These are phyloP conservation scores for Bursaphelenchus mucronatus DNA, from an alignment of 1,140 invertebrate genomes.

Conservation along the genomic window DNA sequence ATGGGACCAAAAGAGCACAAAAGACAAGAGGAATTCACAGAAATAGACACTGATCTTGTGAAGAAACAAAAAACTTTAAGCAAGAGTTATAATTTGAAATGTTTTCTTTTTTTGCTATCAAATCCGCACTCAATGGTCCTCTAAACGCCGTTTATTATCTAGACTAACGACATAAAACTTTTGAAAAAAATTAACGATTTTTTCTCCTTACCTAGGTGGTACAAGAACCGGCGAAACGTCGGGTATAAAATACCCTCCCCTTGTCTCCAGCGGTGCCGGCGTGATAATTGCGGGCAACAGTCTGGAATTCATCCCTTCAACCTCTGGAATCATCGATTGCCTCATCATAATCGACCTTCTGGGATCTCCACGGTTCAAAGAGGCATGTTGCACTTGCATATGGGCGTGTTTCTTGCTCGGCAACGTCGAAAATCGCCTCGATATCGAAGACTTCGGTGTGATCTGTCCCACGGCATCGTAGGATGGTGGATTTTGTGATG, in stretches of 20 bases:
- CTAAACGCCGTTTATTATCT: no score
- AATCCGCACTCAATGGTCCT: not conserved
- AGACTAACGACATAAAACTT: no score
- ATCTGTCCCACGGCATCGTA: not conserved
- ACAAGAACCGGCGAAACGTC: constrained; percentile 9
- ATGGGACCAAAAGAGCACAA: no score
- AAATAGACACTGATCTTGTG: no score
- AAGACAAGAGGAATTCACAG: no score
- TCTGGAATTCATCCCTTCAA: no score
- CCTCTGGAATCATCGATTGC: no score
- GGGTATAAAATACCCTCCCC: constrained; percentile 12
- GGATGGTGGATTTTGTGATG: not conserved
- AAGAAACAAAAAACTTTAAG: no score
- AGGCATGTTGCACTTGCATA: constrained; percentile 2
- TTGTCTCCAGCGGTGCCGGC: constrained; percentile 11
- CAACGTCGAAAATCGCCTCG: not conserved
- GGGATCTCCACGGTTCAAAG: not conserved
- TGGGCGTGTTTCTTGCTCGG: constrained; percentile 2
- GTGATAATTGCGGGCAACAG: constrained; percentile 12
- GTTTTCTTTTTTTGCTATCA: not conserved
- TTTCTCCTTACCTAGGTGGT: constrained; percentile 5
- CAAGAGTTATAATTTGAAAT: not conserved
- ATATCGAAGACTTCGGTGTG: not conserved
- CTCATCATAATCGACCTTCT: not conserved
- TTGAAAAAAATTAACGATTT: no score